These are phyloP conservation scores for Hypomesus transpacificus DNA, from an alignment of 2,113 vertebrate species.

Conservation along the genomic window DNA sequence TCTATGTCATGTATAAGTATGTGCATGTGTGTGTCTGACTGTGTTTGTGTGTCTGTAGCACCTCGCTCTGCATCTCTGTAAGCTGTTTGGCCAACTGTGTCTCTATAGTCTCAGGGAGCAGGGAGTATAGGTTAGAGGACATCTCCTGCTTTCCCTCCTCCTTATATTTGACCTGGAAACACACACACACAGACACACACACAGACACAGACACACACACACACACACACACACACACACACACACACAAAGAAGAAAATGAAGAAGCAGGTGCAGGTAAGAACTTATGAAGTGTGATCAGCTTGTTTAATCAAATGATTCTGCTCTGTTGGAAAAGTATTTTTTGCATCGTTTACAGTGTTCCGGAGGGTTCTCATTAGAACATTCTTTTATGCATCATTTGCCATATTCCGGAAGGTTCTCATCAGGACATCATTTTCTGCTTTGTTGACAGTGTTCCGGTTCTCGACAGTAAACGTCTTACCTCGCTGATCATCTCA, in stretches of 20 bases:
- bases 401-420: too few relatives aligned
- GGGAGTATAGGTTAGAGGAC: constrained; percentile 32
- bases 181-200: not conserved
- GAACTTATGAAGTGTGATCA: too few relatives aligned
- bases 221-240: not conserved
- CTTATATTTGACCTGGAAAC: constrained; percentile 37
- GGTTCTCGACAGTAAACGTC: too few relatives aligned
- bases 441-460: too few relatives aligned
- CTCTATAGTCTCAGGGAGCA: constrained; percentile 32
- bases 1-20: not conserved
- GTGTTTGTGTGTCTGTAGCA: constrained; percentile 33
- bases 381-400: too few relatives aligned
- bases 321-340: too few relatives aligned
- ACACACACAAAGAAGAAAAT: not conserved
- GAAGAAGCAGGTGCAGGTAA: too few relatives aligned
- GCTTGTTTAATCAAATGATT: too few relatives aligned
- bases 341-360: too few relatives aligned
- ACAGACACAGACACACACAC: not conserved
- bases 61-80: constrained; percentile 52
- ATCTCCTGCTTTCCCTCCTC: constrained; percentile 15
- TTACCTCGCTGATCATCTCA: too few relatives aligned
- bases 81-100: constrained; percentile 33
- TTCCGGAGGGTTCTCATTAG: too few relatives aligned
- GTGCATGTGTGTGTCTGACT: not conserved
- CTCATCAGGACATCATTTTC: too few relatives aligned